phyloP scores from a whole-genome alignment of 1,140 invertebrate species.

The Rhopalosiphum padi region DNA sequence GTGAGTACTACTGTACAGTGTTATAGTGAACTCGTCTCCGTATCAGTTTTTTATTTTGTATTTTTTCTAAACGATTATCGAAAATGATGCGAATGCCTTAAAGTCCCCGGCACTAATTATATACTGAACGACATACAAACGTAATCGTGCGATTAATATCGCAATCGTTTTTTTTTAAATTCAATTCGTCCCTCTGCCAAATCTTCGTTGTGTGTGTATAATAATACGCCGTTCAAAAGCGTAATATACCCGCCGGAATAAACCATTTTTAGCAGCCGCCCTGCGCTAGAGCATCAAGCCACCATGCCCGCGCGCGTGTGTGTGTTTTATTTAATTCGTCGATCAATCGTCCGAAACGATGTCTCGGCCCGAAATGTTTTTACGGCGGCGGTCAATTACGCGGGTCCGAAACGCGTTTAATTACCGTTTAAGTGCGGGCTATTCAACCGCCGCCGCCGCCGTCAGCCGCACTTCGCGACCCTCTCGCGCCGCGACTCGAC shows the following conservation, averaged over 20 bases:
- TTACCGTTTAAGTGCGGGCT: conserved; percentile 28
- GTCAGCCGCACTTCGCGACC: background rate
- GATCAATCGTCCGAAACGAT: conserved; percentile 10
- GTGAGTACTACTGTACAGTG: background rate
- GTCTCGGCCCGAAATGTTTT: conserved; percentile 21
- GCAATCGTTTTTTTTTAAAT: background rate
- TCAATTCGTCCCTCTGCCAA: background rate
- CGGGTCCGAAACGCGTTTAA: conserved; percentile 39
- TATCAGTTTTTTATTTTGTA: background rate
- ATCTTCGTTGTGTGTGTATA: background rate
- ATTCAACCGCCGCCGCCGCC: background rate
- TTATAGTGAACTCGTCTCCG: background rate
- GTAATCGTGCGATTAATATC: background rate
- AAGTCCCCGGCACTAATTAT: background rate
- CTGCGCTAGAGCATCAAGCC: background rate
- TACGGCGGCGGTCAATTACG: conserved; percentile 35
- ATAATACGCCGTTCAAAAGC: background rate
- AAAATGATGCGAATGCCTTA: background rate
- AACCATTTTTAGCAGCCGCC: background rate
- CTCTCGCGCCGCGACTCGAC: background rate
- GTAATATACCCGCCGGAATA: background rate
- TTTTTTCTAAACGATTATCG: background rate
- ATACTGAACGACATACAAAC: background rate
- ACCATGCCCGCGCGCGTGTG: background rate
- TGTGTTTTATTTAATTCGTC: conserved; percentile 28